A percentile compares a stretch with the other conserved stretches of the same genome.
Conservation (phyloP, 2,797 vertebrate species). For the Alcedo quadribrachys region DNA sequence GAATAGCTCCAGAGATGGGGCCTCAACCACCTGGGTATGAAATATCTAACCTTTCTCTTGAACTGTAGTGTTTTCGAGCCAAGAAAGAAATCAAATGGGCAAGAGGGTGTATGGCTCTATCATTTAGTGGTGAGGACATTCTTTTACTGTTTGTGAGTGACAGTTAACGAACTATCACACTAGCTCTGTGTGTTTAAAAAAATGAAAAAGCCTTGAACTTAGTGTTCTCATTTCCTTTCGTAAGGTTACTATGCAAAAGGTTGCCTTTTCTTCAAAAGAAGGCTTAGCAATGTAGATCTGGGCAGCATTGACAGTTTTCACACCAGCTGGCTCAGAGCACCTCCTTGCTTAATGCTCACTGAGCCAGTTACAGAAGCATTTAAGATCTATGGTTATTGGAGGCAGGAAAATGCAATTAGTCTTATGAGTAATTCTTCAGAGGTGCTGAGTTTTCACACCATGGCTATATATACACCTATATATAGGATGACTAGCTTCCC, state of each 20-base stretch:
- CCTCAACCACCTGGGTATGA: too few relatives aligned
- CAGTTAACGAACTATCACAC: neutral
- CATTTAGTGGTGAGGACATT: neutral
- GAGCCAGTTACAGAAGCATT: neutral
- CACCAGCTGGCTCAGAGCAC: neutral
- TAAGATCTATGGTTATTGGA: neutral
- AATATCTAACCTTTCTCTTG: neutral
- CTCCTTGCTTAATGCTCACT: neutral
- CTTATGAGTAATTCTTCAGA: constrained; percentile 27
- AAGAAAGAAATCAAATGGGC: neutral
- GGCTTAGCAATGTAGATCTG: neutral
- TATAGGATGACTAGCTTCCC: neutral
- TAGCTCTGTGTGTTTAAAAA: neutral
- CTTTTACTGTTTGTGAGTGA: neutral
- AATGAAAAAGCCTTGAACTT: neutral
- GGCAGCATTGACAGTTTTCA: neutral
- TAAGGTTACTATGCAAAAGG: neutral
- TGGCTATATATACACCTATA: neutral
- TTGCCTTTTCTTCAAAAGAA: neutral
- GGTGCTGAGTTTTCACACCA: constrained; percentile 7
- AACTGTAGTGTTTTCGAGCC: neutral
- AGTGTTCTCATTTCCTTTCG: neutral
- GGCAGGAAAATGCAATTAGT: neutral
- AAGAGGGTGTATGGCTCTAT: neutral
- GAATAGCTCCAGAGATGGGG: too few relatives aligned